phyloP scores from a whole-genome alignment of 2,113 vertebrate species.

The Xenotilapia flavipinnis region DNA sequence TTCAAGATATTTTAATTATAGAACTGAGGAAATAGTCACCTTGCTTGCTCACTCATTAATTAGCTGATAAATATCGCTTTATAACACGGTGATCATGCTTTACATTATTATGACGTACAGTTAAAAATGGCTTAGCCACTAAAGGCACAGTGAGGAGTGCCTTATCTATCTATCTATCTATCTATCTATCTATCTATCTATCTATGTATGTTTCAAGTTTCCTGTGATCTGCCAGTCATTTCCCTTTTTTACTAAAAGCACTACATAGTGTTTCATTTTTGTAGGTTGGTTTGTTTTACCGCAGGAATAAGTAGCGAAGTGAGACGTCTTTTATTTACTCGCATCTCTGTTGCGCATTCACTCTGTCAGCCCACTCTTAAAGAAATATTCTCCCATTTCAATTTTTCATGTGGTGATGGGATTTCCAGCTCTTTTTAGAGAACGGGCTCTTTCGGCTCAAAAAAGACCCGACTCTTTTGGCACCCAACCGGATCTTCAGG shows the following conservation, averaged over 20 bases:
- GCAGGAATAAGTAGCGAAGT: neutral
- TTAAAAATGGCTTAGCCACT: neutral
- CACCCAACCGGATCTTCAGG: too few relatives aligned
- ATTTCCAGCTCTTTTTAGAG: too few relatives aligned
- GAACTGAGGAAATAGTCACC: neutral
- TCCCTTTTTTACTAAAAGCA: too few relatives aligned
- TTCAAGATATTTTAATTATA: neutral
- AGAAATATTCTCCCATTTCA: constrained; percentile 21
- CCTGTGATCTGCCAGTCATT: neutral
- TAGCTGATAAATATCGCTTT: neutral
- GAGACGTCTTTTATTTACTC: neutral
- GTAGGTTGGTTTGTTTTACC: neutral
- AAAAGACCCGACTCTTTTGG: too few relatives aligned
- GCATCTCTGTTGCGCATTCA: neutral
- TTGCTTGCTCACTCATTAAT: neutral
- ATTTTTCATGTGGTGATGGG: neutral
- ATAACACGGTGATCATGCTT: neutral
- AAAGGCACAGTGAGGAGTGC: neutral
- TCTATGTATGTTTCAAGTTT: neutral
- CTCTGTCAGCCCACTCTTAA: constrained; percentile 63
- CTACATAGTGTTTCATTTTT: neutral
- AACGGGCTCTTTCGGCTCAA: too few relatives aligned
- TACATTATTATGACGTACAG: neutral
- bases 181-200: neutral
- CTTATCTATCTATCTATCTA: neutral